Evolutionary conservation across 2,113 vertebrate species (phyloP).

Genomic region (Pongo abelii): DNA sequence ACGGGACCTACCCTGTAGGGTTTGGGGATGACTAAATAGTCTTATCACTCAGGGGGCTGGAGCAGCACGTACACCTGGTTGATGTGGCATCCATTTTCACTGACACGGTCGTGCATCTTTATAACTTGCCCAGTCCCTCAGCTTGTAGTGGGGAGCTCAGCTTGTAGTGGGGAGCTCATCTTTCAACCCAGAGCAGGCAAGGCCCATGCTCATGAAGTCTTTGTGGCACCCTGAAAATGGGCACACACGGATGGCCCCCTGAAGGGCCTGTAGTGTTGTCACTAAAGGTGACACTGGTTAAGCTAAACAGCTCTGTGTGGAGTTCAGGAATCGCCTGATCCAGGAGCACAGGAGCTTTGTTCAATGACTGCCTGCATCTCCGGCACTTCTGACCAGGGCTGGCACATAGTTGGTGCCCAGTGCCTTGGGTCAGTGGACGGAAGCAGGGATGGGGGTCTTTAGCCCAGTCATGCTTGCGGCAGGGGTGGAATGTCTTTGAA

Average conservation of each 20-base stretch:
- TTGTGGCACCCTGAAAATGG: neutral
- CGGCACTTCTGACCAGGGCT: neutral
- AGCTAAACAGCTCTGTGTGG: neutral
- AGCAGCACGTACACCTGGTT: rapidly evolving
- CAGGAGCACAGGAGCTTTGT: neutral
- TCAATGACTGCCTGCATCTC: rapidly evolving
- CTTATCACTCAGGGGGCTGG: rapidly evolving
- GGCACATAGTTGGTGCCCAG: rapidly evolving
- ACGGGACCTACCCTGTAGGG: rapidly evolving
- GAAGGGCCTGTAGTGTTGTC: no score
- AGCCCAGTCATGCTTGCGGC: neutral
- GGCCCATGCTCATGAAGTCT: neutral
- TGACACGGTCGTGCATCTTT: neutral
- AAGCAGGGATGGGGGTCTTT: neutral
- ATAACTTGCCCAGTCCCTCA: neutral
- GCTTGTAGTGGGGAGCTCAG: neutral
- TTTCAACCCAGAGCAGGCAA: neutral
- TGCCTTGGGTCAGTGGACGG: neutral
- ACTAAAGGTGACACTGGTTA: neutral
- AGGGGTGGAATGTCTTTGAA: neutral
- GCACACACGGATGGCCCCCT: no score
- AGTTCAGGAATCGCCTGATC: neutral
- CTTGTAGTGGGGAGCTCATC: neutral
- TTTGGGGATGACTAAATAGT: rapidly evolving
- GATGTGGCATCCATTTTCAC: rapidly evolving